phyloP scores from a whole-genome alignment of 2,113 vertebrate genomes.

The Gymnocephalus cernua region DNA sequence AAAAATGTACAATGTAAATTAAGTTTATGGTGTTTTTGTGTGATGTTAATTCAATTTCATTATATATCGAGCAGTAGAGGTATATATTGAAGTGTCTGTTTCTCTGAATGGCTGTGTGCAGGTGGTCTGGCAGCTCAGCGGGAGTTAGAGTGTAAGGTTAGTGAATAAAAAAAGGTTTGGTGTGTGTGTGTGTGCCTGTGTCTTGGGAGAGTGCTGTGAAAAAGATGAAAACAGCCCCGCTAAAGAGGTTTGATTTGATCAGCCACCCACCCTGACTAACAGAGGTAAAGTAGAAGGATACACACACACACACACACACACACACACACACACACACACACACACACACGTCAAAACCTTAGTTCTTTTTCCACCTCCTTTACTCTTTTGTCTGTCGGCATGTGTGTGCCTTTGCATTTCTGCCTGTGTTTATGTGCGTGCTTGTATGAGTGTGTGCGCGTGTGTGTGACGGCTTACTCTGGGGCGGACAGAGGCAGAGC shows the following conservation, averaged over 20 bases:
- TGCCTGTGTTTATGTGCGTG: slow-evolving; percentile 23
- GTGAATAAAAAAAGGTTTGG: slow-evolving; percentile 62
- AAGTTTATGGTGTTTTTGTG: slow-evolving; percentile 9
- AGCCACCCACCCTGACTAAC: slow-evolving; percentile 68
- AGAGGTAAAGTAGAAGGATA: slow-evolving; percentile 58
- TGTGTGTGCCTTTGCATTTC: slow-evolving; percentile 34
- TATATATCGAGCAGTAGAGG: neutral
- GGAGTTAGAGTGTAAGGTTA: slow-evolving; percentile 65
- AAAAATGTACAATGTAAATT: slow-evolving; percentile 17
- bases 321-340: slow-evolving; percentile 33
- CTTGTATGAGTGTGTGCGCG: slow-evolving; percentile 39
- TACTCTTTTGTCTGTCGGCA: slow-evolving; percentile 52
- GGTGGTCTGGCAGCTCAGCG: slow-evolving; percentile 78
- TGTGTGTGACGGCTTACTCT: slow-evolving; percentile 69
- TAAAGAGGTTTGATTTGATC: slow-evolving; percentile 78
- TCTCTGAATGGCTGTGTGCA: slow-evolving; percentile 71
- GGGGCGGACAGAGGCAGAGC: slow-evolving; percentile 46
- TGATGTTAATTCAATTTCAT: slow-evolving; percentile 17
- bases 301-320: slow-evolving; percentile 34
- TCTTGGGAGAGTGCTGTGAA: slow-evolving; percentile 53
- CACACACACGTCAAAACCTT: slow-evolving; percentile 43
- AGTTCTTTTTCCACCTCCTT: slow-evolving; percentile 57
- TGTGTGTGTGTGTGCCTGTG: slow-evolving; percentile 26
- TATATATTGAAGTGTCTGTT: slow-evolving; percentile 33
- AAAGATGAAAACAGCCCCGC: slow-evolving; percentile 73